phyloP scores from a whole-genome alignment of 2,888 invertebrate genomes.

The Agriopis aurantiaria region DNA sequence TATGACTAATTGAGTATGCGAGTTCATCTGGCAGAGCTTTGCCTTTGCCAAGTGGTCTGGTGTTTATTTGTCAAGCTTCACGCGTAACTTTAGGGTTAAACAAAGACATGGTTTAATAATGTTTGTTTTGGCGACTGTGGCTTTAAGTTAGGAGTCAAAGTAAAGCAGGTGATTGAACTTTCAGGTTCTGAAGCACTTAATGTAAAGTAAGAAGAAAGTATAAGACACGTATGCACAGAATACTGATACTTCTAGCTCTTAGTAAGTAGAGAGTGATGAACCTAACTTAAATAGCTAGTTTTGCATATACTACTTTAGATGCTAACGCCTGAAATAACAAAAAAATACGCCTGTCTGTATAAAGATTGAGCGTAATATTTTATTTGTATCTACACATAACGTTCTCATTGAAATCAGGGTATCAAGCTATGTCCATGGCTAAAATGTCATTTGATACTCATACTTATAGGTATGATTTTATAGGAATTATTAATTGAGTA shows the following conservation, averaged over 20 bases:
- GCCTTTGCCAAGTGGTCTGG: slow-evolving; percentile 4
- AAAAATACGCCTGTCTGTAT: too few species aligned
- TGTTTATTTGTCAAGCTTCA: slow-evolving; percentile 22
- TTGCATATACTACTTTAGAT: too few species aligned
- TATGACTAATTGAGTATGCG: slow-evolving; percentile 13
- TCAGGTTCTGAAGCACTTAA: not conserved
- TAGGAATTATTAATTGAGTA: slow-evolving; percentile 26
- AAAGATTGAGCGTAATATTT: too few species aligned
- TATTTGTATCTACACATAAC: too few species aligned
- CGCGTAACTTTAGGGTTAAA: slow-evolving; percentile 18
- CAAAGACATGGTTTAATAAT: slow-evolving; percentile 19
- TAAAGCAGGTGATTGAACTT: not conserved
- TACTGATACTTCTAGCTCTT: not conserved
- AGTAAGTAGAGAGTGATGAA: too few species aligned
- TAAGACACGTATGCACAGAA: not conserved
- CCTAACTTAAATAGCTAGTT: too few species aligned
- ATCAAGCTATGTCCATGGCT: not conserved
- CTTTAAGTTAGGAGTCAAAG: not conserved
- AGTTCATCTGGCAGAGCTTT: slow-evolving; percentile 3
- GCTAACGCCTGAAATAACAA: too few species aligned
- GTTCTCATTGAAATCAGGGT: too few species aligned
- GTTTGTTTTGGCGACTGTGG: slow-evolving; percentile 8
- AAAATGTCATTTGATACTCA: not conserved
- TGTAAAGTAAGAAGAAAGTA: not conserved
- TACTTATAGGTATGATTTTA: slow-evolving; percentile 5